Percentiles rank a stretch among this genome's conserved stretches.
phyloP scores from a whole-genome alignment of 2,888 invertebrate species.

The Nysson spinosus region DNA sequence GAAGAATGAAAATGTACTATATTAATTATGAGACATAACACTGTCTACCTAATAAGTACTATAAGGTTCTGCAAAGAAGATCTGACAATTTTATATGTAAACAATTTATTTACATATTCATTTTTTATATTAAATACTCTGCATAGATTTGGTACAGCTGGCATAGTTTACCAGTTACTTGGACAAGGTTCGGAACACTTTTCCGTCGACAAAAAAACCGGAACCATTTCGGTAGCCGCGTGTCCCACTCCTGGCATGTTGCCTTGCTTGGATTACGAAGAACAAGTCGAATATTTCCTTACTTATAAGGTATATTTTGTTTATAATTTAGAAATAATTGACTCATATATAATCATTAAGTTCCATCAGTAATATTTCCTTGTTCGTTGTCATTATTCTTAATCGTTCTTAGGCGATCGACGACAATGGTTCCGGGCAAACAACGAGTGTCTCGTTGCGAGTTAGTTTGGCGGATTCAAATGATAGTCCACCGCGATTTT shows the following conservation, averaged over 20 bases:
- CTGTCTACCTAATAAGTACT: too few relatives aligned
- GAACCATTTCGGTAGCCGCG: conserved; percentile 88
- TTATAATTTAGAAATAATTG: not conserved
- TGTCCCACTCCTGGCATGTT: conserved; percentile 83
- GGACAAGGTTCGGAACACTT: conserved; percentile 92
- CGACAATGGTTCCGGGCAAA: conserved; percentile 88
- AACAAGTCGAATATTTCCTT: conserved; percentile 88
- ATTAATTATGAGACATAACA: too few relatives aligned
- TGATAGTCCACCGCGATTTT: conserved; percentile 92
- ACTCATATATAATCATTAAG: not conserved
- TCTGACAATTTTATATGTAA: too few relatives aligned
- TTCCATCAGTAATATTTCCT: too few relatives aligned
- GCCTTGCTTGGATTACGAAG: conserved; percentile 92
- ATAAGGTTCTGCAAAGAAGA: too few relatives aligned
- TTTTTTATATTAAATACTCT: not conserved
- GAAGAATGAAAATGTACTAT: too few relatives aligned
- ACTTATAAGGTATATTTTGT: conserved; percentile 84
- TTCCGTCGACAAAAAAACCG: conserved; percentile 87
- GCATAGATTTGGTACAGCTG: conserved; percentile 85
- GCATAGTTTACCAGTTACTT: conserved; percentile 89
- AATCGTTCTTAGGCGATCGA: conserved; percentile 85
- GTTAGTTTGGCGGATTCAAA: conserved; percentile 90
- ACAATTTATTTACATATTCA: not conserved
- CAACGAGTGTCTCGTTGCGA: conserved; percentile 87
- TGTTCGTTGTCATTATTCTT: not conserved